Conservation (phyloP, 2,113 vertebrate genomes). For the Madoqua kirkii region DNA sequence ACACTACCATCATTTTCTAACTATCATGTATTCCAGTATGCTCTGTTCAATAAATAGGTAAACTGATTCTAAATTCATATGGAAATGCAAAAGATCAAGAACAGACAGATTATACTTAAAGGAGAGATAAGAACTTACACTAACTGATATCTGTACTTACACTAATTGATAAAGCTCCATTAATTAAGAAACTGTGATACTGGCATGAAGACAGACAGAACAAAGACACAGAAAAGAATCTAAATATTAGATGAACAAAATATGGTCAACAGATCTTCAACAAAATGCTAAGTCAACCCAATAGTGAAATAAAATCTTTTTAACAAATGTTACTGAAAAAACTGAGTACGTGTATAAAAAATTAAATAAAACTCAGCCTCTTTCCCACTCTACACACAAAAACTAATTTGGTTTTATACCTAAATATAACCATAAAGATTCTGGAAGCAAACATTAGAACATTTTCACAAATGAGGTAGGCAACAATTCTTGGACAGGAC, state of each 20-base stretch:
- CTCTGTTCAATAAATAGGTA: not conserved
- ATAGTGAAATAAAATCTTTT: not conserved
- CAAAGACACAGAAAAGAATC: not conserved
- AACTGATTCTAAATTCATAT: not conserved
- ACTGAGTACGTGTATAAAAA: not conserved
- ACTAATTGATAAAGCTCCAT: not conserved
- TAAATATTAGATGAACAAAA: not conserved
- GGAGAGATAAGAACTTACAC: not conserved
- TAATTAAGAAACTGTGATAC: not conserved
- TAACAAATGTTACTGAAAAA: not conserved
- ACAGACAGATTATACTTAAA: not conserved
- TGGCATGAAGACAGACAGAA: not conserved
- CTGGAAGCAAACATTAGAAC: not conserved
- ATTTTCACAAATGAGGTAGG: not conserved
- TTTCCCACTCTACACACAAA: not conserved
- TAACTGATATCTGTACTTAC: not conserved
- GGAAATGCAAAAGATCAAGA: not conserved
- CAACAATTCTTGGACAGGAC: not conserved
- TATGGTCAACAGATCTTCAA: not conserved
- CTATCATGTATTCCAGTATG: not conserved
- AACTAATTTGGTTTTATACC: not conserved
- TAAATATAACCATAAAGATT: not conserved
- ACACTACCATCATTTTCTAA: not conserved
- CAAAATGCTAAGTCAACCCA: not conserved
- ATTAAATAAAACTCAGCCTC: not conserved